phyloP scores from a whole-genome alignment of 1,140 invertebrate species.

The Aradophagus sp. region DNA sequence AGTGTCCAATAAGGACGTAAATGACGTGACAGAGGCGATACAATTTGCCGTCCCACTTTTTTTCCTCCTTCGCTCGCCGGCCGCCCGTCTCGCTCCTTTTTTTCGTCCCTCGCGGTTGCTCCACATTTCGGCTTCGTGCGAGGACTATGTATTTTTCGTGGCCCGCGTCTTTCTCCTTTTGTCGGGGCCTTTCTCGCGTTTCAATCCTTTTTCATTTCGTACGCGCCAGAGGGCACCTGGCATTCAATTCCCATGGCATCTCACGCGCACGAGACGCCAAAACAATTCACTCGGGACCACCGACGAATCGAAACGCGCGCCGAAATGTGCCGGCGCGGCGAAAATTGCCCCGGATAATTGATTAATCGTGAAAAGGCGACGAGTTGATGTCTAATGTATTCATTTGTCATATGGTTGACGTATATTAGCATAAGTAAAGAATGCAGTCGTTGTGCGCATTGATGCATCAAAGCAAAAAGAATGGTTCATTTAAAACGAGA shows the following conservation, averaged over 20 bases:
- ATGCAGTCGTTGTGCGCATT: too few species aligned
- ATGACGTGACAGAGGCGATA: constrained; percentile 35
- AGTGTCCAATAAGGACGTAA: constrained; percentile 37
- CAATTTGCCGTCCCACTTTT: constrained; percentile 18
- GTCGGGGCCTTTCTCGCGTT: constrained; percentile 12
- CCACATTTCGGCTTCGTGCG: constrained; percentile 35
- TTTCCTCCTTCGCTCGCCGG: not conserved
- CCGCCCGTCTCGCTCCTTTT: too few species aligned
- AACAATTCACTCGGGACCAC: constrained; percentile 30
- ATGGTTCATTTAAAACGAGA: too few species aligned
- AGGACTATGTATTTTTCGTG: constrained; percentile 15
- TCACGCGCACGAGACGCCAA: constrained; percentile 26
- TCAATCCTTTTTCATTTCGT: constrained; percentile 33
- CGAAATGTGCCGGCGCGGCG: too few species aligned
- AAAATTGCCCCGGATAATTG: too few species aligned
- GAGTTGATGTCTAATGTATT: too few species aligned
- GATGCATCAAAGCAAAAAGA: too few species aligned
- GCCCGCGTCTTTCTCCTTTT: not conserved
- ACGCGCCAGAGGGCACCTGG: constrained; percentile 44
- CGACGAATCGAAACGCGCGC: constrained; percentile 22
- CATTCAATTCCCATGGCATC: constrained; percentile 1
- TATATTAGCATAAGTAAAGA: too few species aligned
- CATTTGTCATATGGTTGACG: too few species aligned
- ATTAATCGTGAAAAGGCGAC: too few species aligned
- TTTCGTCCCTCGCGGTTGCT: constrained; percentile 7